phyloP scores from a whole-genome alignment of 2,113 vertebrate genomes.

The Hepsetus odoe region DNA sequence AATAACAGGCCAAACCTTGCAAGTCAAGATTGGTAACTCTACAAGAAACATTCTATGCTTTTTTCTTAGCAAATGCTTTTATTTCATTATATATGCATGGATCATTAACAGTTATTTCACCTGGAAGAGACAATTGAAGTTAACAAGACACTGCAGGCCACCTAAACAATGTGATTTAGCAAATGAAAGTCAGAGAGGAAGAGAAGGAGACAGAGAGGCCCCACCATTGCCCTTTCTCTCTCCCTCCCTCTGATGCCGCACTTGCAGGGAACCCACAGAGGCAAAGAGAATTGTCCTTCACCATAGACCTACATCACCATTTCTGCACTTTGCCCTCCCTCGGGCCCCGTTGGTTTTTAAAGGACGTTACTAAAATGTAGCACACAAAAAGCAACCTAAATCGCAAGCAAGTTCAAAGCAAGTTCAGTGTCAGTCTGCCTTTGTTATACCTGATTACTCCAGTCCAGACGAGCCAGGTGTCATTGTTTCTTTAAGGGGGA shows the following conservation, averaged over 20 bases:
- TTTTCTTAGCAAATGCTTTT: too few species aligned
- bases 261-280: background rate
- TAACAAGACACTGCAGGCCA: conserved; percentile 2
- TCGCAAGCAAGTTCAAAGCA: conserved; percentile 12
- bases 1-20: too few species aligned
- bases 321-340: conserved; percentile 11
- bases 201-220: conserved; percentile 31
- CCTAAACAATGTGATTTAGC: conserved; percentile 43
- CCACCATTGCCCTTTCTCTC: background rate
- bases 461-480: background rate
- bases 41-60: too few species aligned
- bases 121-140: conserved; percentile 5
- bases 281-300: conserved; percentile 18
- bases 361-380: conserved; percentile 18
- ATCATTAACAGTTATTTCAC: conserved; percentile 12
- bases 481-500: conserved; percentile 35
- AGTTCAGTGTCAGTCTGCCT: conserved; percentile 1
- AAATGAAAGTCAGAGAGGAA: conserved; percentile 37
- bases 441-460: background rate
- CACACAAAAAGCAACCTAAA: conserved; percentile 24
- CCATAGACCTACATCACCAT: conserved; percentile 7
- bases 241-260: background rate
- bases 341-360: conserved; percentile 14
- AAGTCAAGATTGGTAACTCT: too few species aligned
- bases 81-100: background rate